Percentiles rank a stretch among this genome's conserved stretches.
phyloP scores from a whole-genome alignment of 1,140 invertebrate species.

The Acromyrmex heyeri region DNA sequence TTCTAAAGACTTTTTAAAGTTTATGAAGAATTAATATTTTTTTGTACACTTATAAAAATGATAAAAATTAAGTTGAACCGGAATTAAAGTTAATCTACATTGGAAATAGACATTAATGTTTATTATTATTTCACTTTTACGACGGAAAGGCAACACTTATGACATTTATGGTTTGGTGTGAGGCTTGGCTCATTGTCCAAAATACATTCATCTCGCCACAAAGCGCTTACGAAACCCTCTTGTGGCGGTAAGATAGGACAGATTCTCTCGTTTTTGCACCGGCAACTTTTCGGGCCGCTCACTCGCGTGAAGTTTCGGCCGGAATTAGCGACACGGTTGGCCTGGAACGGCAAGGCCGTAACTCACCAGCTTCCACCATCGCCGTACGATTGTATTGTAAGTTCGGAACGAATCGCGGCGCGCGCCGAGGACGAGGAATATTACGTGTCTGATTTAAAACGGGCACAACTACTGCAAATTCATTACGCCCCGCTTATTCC shows the following conservation, averaged over 20 bases:
- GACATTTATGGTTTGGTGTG: not conserved
- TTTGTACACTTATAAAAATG: too few species aligned
- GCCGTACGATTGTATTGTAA: constrained; percentile 60
- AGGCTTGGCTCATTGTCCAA: not conserved
- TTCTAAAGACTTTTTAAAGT: too few species aligned
- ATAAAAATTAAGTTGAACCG: too few species aligned
- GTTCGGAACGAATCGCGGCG: constrained; percentile 46
- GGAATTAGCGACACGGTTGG: constrained; percentile 64
- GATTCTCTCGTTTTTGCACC: constrained; percentile 41
- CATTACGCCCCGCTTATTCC: constrained; percentile 61
- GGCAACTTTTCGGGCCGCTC: constrained; percentile 46
- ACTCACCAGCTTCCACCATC: constrained; percentile 50
- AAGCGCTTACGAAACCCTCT: constrained; percentile 13
- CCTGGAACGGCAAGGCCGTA: constrained; percentile 49
- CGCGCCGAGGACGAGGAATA: constrained; percentile 47
- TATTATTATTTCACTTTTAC: not conserved
- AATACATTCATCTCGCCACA: constrained; percentile 2
- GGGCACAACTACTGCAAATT: constrained; percentile 52
- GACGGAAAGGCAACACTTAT: not conserved
- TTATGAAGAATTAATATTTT: too few species aligned
- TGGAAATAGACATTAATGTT: not conserved
- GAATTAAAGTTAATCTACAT: too few species aligned
- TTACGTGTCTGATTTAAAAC: constrained; percentile 71
- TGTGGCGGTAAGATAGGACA: constrained; percentile 24
- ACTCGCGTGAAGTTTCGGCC: constrained; percentile 20